Conservation (phyloP, 2,888 invertebrate genomes). For the Lasioglossum morio region DNA sequence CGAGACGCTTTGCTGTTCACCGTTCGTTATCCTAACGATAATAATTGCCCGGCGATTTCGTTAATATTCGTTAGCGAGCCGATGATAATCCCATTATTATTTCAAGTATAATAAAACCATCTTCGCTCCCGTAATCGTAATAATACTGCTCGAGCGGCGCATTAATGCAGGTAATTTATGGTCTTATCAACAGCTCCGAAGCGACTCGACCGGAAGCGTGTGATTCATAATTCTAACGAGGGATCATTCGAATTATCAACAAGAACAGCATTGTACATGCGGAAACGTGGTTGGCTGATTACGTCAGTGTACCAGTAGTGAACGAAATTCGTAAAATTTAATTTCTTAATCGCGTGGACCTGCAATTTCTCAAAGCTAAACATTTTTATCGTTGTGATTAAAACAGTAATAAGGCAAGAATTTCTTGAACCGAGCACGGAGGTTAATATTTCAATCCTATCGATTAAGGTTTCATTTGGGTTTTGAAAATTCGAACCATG, state of each 20-base stretch:
- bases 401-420: neutral
- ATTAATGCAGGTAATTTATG: neutral
- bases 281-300: neutral
- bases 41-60: conserved; percentile 20
- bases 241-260: conserved; percentile 12
- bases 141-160: neutral
- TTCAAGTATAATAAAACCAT: conserved; percentile 24
- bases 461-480: neutral
- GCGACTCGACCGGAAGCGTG: neutral
- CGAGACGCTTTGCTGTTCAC: neutral
- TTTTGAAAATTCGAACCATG: neutral
- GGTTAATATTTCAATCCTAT: neutral
- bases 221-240: conserved; percentile 10
- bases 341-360: too few species aligned
- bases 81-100: conserved; percentile 20
- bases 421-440: too few species aligned
- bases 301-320: neutral
- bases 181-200: neutral
- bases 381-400: neutral
- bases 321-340: neutral
- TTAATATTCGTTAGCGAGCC: conserved; percentile 11
- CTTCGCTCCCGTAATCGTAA: neutral
- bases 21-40: conserved; percentile 9
- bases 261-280: neutral
- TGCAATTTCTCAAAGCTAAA: neutral